Evolutionary conservation across 2,888 invertebrate genomes (phyloP).

Genomic region (Dione juno): DNA sequence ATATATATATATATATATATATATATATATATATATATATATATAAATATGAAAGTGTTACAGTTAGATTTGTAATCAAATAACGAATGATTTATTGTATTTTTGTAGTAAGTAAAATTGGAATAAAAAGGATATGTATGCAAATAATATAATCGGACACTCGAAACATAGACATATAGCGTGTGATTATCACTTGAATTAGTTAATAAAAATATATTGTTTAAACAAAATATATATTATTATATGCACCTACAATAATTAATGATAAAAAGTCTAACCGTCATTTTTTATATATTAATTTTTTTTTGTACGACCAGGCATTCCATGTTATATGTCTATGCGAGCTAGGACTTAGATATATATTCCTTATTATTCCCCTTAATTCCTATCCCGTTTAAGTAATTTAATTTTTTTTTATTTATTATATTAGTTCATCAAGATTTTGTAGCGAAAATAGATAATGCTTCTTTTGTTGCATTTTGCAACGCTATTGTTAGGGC

Average conservation of each 20-base stretch:
- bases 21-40: too few species aligned
- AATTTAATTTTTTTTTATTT: slow-evolving; percentile 34
- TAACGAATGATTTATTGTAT: too few species aligned
- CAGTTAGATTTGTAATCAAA: too few species aligned
- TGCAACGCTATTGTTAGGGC: slow-evolving; percentile 49
- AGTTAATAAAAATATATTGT: too few species aligned
- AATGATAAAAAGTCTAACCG: too few species aligned
- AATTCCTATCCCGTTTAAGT: slow-evolving; percentile 33
- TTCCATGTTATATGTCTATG: slow-evolving; percentile 37
- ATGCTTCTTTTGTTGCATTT: slow-evolving; percentile 41
- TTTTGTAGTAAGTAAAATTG: background rate
- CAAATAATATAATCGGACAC: slow-evolving; percentile 26
- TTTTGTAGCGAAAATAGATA: slow-evolving; percentile 49
- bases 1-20: too few species aligned
- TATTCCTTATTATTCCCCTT: slow-evolving; percentile 44
- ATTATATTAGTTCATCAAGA: slow-evolving; percentile 35
- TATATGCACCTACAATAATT: background rate
- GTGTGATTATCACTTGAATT: slow-evolving; percentile 2
- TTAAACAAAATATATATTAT: too few species aligned
- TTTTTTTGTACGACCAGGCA: background rate
- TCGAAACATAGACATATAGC: slow-evolving; percentile 34
- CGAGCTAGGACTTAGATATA: slow-evolving; percentile 59
- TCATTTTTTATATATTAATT: background rate
- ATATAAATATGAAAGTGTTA: too few species aligned
- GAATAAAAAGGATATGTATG: background rate